Evolutionary conservation across 2,113 vertebrate species (phyloP).

Genomic region (Motacilla tschutschensis): DNA sequence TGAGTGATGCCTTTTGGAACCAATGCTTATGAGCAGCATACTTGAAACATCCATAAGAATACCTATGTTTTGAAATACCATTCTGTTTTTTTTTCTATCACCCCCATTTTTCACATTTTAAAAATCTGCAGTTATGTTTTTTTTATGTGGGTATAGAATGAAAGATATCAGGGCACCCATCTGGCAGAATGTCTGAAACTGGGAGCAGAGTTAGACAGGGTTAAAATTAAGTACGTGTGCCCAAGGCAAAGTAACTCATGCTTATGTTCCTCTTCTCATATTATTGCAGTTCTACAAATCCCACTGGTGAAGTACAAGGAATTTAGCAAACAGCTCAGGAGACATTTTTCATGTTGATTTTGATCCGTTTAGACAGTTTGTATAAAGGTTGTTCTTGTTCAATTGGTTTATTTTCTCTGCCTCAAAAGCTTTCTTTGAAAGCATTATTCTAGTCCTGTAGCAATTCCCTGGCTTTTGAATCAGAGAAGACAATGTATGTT

Average conservation of each 20-base stretch:
- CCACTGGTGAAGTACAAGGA: not conserved
- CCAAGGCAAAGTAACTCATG: not conserved
- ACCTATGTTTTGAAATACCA: not conserved
- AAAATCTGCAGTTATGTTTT: not conserved
- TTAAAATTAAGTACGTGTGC: not conserved
- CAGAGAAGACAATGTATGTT: not conserved
- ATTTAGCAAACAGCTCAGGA: not conserved
- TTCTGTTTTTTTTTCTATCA: not conserved
- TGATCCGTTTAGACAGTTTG: not conserved
- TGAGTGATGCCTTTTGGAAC: not conserved
- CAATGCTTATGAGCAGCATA: not conserved
- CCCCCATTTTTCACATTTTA: not conserved
- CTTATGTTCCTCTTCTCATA: not conserved
- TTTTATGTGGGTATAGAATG: not conserved
- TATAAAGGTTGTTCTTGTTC: not conserved
- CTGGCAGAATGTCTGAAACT: not conserved
- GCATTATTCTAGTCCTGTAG: not conserved
- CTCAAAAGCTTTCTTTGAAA: not conserved
- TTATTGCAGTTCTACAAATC: not conserved
- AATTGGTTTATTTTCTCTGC: not conserved
- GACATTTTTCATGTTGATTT: not conserved
- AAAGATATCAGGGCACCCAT: not conserved
- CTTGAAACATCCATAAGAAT: not conserved
- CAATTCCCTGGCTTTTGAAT: not conserved
- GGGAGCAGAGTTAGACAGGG: not conserved